phyloP scores from a whole-genome alignment of 2,797 vertebrate species.

The Betta splendens region DNA sequence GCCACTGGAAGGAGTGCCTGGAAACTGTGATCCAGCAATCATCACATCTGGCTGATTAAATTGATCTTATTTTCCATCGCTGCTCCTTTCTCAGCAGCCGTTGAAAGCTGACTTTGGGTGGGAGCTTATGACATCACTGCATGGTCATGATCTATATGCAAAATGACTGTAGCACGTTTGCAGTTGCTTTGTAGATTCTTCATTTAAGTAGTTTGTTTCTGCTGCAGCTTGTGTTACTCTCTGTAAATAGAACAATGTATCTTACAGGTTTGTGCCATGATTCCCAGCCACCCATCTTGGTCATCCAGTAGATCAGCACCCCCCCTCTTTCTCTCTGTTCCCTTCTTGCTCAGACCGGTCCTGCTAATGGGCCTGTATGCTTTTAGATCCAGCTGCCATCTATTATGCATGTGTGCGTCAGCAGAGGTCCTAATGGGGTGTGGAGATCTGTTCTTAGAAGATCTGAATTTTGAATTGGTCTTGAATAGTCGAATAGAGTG shows the following conservation, averaged over 20 bases:
- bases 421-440: slow-evolving; percentile 77
- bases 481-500: slow-evolving; percentile 66
- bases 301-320: slow-evolving; percentile 32
- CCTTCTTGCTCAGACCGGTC: slow-evolving; percentile 42
- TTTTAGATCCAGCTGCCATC: slow-evolving; percentile 77
- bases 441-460: slow-evolving; percentile 78
- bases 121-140: neutral
- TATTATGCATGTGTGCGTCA: slow-evolving; percentile 80
- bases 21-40: slow-evolving; percentile 70
- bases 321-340: slow-evolving; percentile 12
- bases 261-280: slow-evolving; percentile 31
- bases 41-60: slow-evolving; percentile 72
- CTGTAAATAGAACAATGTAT: slow-evolving; percentile 16
- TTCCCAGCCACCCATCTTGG: slow-evolving; percentile 26
- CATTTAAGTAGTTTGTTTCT: neutral
- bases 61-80: slow-evolving; percentile 62
- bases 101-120: slow-evolving; percentile 11
- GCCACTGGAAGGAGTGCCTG: slow-evolving; percentile 62
- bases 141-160: slow-evolving; percentile 5
- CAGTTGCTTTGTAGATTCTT: slow-evolving; percentile 4
- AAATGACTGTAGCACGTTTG: neutral
- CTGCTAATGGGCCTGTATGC: slow-evolving; percentile 76
- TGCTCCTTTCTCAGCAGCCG: slow-evolving; percentile 14
- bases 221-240: neutral
- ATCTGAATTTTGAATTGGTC: slow-evolving; percentile 56